phyloP scores from a whole-genome alignment of 2,113 vertebrate genomes.

The Rhea pennata region DNA sequence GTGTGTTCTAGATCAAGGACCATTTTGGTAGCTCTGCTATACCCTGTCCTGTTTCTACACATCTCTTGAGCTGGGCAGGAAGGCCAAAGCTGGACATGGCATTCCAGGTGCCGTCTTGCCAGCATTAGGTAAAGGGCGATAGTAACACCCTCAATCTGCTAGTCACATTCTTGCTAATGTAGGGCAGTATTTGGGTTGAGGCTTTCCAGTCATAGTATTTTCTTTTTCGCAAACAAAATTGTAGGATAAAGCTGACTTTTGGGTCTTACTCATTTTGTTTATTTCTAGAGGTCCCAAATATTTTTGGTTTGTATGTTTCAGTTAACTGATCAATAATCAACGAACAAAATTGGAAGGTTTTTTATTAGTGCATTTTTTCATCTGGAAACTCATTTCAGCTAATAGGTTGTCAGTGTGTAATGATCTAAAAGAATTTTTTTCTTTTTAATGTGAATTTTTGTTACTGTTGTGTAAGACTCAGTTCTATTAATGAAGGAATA shows the following conservation, averaged over 20 bases:
- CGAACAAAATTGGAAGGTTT: background rate
- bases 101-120: background rate
- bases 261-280: background rate
- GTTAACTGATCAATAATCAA: background rate
- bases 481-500: background rate
- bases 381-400: background rate
- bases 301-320: background rate
- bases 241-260: background rate
- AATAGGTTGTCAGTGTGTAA: background rate
- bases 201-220: background rate
- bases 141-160: background rate
- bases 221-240: background rate
- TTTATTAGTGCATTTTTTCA: background rate
- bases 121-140: background rate
- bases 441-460: rapidly evolving
- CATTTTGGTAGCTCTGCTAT: background rate
- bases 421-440: background rate
- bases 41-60: background rate
- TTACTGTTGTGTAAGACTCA: background rate
- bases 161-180: background rate
- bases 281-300: background rate
- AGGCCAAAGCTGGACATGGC: background rate
- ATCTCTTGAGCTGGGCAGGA: background rate
- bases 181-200: background rate
- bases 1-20: background rate